Conservation (phyloP, 2,113 vertebrate species). For the Chamaea fasciata region DNA sequence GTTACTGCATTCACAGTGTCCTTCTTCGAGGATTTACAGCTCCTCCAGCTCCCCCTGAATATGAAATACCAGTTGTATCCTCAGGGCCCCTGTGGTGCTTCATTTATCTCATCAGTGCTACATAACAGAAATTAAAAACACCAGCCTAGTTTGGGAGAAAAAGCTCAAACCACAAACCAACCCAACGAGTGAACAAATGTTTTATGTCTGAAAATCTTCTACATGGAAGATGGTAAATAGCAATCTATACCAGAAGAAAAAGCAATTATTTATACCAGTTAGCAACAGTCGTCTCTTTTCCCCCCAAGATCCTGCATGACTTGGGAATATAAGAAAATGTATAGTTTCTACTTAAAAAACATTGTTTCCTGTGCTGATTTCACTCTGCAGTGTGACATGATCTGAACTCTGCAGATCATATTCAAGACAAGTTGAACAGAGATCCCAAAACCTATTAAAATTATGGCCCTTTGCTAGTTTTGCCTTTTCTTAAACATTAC, state of each 20-base stretch:
- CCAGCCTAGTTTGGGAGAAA: too few relatives aligned
- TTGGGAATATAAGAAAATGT: background rate
- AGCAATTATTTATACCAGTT: background rate
- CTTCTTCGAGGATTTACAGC: background rate
- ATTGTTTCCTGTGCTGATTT: background rate
- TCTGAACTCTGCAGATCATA: background rate
- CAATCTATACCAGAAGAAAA: background rate
- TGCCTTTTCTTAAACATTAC: background rate
- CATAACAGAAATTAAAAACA: background rate
- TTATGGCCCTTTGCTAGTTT: background rate
- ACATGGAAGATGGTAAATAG: background rate
- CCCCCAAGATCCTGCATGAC: background rate
- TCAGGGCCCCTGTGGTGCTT: background rate
- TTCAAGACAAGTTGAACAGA: background rate
- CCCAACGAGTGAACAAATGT: background rate
- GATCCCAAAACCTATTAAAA: background rate
- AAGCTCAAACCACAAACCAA: background rate
- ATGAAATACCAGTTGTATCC: background rate
- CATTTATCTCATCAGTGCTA: background rate
- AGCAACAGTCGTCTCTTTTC: background rate
- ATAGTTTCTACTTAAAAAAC: background rate
- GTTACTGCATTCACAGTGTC: background rate
- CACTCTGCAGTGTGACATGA: background rate
- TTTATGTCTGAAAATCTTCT: background rate
- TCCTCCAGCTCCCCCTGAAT: accelerated